Evolutionary conservation across 2,888 invertebrate species (phyloP).

Genomic region (Hemithea aestivaria): DNA sequence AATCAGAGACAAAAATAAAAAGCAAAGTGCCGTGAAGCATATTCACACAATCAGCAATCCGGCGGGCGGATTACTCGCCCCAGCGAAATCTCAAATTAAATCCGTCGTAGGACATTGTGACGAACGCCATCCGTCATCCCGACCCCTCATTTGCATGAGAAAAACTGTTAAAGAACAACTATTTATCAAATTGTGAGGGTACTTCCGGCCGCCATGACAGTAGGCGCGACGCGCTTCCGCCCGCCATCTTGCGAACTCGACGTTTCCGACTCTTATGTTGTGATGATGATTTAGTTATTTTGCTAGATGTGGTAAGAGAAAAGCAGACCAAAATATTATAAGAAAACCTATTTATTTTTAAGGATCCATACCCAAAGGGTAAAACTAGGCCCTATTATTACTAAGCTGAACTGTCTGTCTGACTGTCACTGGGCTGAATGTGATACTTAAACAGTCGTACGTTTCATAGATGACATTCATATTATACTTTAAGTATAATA

Average conservation of each 20-base stretch:
- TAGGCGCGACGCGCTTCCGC: conserved; percentile 74
- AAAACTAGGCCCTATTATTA: too few relatives aligned
- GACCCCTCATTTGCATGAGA: conserved; percentile 78
- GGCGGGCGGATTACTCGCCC: conserved; percentile 56
- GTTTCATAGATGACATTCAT: too few relatives aligned
- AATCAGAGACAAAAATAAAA: conserved; percentile 17
- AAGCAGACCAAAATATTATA: background rate
- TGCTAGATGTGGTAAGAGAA: conserved; percentile 27
- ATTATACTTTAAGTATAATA: too few relatives aligned
- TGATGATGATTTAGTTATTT: conserved; percentile 1
- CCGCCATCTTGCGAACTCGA: conserved; percentile 60
- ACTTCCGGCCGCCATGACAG: conserved; percentile 75
- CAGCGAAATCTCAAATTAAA: conserved; percentile 70
- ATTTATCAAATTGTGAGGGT: conserved; percentile 76
- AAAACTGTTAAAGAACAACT: conserved; percentile 78
- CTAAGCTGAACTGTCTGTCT: too few relatives aligned
- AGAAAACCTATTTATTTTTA: too few relatives aligned
- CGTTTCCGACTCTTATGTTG: conserved; percentile 33
- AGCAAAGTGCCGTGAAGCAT: conserved; percentile 28
- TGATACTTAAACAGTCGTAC: too few relatives aligned
- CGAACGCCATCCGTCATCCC: conserved; percentile 75
- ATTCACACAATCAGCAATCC: conserved; percentile 48
- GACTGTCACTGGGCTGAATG: too few relatives aligned
- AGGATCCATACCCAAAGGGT: too few relatives aligned
- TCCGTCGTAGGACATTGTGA: conserved; percentile 75